Base-by-base conservation (phyloP, 2,113 vertebrate genomes). In the Phrynocephalus versicolor region DNA sequence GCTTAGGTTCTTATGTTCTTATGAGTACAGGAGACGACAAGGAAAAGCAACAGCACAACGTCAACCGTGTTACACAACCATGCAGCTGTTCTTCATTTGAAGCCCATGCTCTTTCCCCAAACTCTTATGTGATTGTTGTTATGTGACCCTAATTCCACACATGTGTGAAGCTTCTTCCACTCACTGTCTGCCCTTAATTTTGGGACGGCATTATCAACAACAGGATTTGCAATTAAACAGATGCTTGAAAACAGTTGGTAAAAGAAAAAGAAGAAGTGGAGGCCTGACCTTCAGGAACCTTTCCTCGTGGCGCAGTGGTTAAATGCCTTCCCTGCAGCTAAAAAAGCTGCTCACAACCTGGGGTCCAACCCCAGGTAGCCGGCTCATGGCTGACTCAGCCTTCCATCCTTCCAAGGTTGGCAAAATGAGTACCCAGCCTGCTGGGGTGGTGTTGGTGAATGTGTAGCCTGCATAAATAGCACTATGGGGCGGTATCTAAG, bases 11-110 rank as follows among this genome's bases (percentile, higher is more conserved):
- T n/a, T n/a, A n/a, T n/a, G 75, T 67, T 55, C 41, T 30, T 72
- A 82, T 71, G 87, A 87, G 10, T 15, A 69, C n/a, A 69, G n/a
- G 27, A 33, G 18, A n/a, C 5, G 3, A 16, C 4, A 33, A 5
- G 41, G 16, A 23, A 2, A 2, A 60, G 58, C 30, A 58, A 13
- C 21, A 12, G 13, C 18, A 45, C 72, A 74, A 87, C 73, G 72
- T 65, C 83, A 64, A 19, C 21, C 70, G 80, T 45, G 82, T 64
- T 79, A 51, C 81, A 72, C 15, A 86, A 8, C 39, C 45, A 58
- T 85, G 88, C 78, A 37, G 70, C 70, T 87, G 71, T 37, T 88
- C 64, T 86, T 35, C 33, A 15, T 62, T 23, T 89, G 81, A 85
- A 75, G 65, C 88, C 88, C 75, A 0, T 3, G 27, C 75, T 86